phyloP scores from a whole-genome alignment of 2,113 vertebrate genomes.

The Aphelocoma coerulescens region DNA sequence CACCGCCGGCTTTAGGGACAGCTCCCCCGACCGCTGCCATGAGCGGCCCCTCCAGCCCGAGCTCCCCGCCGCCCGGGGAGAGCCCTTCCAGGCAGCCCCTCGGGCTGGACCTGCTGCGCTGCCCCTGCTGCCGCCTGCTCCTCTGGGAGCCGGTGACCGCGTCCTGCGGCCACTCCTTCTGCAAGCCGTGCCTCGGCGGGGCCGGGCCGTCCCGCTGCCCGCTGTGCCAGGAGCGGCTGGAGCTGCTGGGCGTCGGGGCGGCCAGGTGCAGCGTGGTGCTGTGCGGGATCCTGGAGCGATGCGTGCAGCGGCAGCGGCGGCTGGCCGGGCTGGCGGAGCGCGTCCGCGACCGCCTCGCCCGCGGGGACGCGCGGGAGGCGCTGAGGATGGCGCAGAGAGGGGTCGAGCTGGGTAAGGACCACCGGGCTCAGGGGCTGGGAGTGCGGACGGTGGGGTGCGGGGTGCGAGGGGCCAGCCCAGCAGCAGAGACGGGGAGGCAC shows the following conservation, averaged over 20 bases:
- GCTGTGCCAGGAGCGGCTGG: constrained; percentile 72
- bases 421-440: rapidly evolving
- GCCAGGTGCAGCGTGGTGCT: constrained; percentile 78
- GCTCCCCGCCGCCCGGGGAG: background rate
- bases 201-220: constrained; percentile 72
- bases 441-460: background rate
- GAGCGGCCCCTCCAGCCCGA: background rate
- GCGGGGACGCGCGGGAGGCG: constrained; percentile 72
- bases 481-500: background rate
- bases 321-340: constrained; percentile 54
- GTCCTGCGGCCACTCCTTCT: constrained; percentile 85
- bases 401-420: constrained; percentile 73
- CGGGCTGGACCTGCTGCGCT: constrained; percentile 75
- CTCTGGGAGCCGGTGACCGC: constrained; percentile 83
- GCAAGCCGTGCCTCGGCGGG: constrained; percentile 74
- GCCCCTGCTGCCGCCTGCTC: constrained; percentile 76
- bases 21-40: background rate
- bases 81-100: background rate
- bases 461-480: background rate
- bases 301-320: constrained; percentile 63
- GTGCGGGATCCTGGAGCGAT: constrained; percentile 78
- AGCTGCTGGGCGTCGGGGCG: constrained; percentile 54
- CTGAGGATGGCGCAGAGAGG: constrained; percentile 71
- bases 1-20: background rate
- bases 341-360: constrained; percentile 66